Evolutionary conservation across 2,797 vertebrate species (phyloP).

Genomic region (Urophycis tenuis): DNA sequence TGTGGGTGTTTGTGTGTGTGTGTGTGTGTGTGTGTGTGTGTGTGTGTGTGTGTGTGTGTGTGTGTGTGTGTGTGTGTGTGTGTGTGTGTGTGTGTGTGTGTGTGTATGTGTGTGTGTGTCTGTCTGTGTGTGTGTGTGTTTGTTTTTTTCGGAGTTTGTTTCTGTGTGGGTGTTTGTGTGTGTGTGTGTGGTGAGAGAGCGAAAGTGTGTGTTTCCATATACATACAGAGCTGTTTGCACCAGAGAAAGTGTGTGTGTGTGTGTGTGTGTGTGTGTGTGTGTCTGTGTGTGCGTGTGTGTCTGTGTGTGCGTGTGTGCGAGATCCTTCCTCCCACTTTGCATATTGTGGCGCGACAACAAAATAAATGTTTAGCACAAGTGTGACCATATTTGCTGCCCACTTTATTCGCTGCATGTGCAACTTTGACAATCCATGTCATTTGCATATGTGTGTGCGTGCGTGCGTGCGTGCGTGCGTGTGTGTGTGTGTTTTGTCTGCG

Average conservation of each 20-base stretch:
- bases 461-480: slow-evolving; percentile 28
- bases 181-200: no score
- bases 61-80: no score
- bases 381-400: slow-evolving; percentile 40
- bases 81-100: no score
- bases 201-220: no score
- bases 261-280: slow-evolving; percentile 5
- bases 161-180: no score
- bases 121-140: no score
- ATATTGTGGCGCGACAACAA: slow-evolving; percentile 31
- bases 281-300: slow-evolving; percentile 1
- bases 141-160: no score
- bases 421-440: slow-evolving; percentile 53
- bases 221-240: no score
- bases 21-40: no score
- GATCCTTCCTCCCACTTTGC: slow-evolving; percentile 38
- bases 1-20: no score
- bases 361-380: slow-evolving; percentile 50
- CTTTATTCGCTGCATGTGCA: slow-evolving; percentile 61
- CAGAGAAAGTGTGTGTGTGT: background rate
- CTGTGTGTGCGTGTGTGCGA: background rate
- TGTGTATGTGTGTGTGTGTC: background rate
- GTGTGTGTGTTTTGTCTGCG: slow-evolving; percentile 1
- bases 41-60: no score
- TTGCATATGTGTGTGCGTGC: slow-evolving; percentile 29